These are phyloP conservation scores for Eupithecia tripunctaria DNA, from an alignment of 2,888 invertebrate species.

Conservation along the genomic window DNA sequence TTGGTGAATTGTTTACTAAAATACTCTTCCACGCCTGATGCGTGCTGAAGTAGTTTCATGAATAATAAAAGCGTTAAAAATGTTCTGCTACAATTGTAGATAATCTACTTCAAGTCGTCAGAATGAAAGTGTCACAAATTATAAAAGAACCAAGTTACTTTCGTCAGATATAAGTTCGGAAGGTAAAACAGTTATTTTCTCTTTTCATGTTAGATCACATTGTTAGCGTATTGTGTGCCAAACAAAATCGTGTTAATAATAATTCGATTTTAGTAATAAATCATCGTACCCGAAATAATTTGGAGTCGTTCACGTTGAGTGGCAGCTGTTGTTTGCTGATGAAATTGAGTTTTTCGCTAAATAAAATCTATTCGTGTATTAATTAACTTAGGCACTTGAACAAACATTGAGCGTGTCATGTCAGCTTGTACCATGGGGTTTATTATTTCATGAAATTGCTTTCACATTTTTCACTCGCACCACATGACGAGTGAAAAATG, in stretches of 20 bases:
- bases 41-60: not conserved
- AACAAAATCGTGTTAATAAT: slow-evolving; percentile 18
- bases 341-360: slow-evolving; percentile 68
- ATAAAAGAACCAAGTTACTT: not conserved
- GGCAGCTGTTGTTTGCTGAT: slow-evolving; percentile 57
- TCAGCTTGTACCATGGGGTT: slow-evolving; percentile 42
- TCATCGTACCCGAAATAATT: slow-evolving; percentile 51
- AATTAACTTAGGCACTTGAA: slow-evolving; percentile 66
- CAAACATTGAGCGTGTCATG: slow-evolving; percentile 57
- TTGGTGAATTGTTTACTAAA: not conserved
- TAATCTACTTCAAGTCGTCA: not conserved
- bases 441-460: slow-evolving; percentile 57
- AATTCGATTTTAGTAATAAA: slow-evolving; percentile 46
- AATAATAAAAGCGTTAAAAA: not conserved
- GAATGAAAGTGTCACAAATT: not conserved
- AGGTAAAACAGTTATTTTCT: not conserved
- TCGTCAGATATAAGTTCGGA: not conserved
- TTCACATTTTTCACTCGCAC: slow-evolving; percentile 48
- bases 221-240: not conserved
- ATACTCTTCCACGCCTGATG: not conserved
- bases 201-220: not conserved
- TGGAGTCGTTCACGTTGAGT: slow-evolving; percentile 49
- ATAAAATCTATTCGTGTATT: slow-evolving; percentile 65
- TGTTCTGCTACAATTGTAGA: not conserved
- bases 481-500: slow-evolving; percentile 38